Evolutionary conservation across 2,888 invertebrate genomes (phyloP), one percentile per base, ranked within the genome.

Genomic region (Dasypolia templi): DNA sequence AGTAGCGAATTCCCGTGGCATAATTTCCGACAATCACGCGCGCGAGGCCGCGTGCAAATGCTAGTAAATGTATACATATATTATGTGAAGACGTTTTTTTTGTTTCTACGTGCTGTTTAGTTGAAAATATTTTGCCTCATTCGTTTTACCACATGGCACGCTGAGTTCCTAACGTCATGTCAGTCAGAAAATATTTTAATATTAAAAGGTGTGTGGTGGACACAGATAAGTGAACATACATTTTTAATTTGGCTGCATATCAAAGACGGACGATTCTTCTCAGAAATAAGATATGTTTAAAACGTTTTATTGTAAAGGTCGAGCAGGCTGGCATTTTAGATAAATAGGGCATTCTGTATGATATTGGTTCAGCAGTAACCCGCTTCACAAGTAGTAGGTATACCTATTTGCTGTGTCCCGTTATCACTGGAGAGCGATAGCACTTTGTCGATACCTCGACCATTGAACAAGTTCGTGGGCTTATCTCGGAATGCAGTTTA

Each of bases 401-500:
- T 39, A 79, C 53, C 67, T 80, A 89, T 92, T 90, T 90, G 88
- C 88, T 85, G 89, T 91, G 90, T 92, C 90, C 93, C 92, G 94
- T 94, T 95, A 95, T 95, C 93, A 92, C 80, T 84, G 86, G 82
- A 83, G 89, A 83, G 89, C 91, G 95, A 95, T 95, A 94, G 91
- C 90, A 87, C 86, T 88, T 86, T 88, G 87, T 87, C 89, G 93
- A 93, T 94, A 93, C 89, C 89, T 87, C 91, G 89, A 86, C 88
- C 90, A 88, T 90, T 93, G 92, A 93, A 92, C 92, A 92, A 91
- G 90, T 91, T 90, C 78, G 84, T 85, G 82, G 79, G 82, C 91
- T 93, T 95, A 95, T 95, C 93, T 92, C 88, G 88, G 89, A 91
- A 93, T 94, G 94, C 94, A 95, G 91, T 94, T 87, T 87, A 88